A percentile compares a stretch with the other conserved stretches of the same genome.
Conservation (phyloP, 2,113 vertebrate genomes). For the Centrocercus urophasianus region DNA sequence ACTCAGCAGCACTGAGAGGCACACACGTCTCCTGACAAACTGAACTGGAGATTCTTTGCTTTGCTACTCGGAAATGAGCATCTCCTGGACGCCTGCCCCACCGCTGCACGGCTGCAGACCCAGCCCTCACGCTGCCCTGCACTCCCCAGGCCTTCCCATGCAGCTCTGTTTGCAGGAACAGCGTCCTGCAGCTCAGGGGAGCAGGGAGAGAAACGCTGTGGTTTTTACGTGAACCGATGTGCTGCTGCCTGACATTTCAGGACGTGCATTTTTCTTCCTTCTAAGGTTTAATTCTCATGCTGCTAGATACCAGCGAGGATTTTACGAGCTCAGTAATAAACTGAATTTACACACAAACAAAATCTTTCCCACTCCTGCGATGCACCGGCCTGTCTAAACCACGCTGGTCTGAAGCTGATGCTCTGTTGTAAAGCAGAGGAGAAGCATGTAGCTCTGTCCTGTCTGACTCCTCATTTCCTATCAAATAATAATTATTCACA, state of each 20-base stretch:
- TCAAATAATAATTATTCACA: background rate
- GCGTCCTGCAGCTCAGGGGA: background rate
- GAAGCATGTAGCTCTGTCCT: background rate
- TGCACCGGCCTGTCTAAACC: background rate
- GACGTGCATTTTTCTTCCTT: background rate
- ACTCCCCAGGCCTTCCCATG: too few relatives aligned
- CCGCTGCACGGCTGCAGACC: rapidly evolving
- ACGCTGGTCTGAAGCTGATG: background rate
- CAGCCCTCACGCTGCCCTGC: too few relatives aligned
- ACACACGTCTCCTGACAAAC: rapidly evolving
- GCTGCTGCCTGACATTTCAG: background rate
- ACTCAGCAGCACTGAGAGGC: background rate
- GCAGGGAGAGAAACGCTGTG: too few relatives aligned
- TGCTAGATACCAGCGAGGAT: background rate
- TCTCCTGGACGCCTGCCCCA: background rate
- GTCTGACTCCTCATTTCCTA: too few relatives aligned
- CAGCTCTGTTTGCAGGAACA: too few relatives aligned
- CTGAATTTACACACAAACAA: background rate
- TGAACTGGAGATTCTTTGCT: rapidly evolving
- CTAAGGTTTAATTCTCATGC: background rate
- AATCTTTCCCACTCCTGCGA: background rate
- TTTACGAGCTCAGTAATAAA: background rate
- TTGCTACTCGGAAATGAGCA: background rate
- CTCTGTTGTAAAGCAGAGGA: background rate
- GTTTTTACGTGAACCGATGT: too few relatives aligned